A percentile compares a stretch with the other conserved stretches of the same genome.
Evolutionary conservation across 2,113 vertebrate species (phyloP).

Genomic region (Anarhynchus alexandrinus): DNA sequence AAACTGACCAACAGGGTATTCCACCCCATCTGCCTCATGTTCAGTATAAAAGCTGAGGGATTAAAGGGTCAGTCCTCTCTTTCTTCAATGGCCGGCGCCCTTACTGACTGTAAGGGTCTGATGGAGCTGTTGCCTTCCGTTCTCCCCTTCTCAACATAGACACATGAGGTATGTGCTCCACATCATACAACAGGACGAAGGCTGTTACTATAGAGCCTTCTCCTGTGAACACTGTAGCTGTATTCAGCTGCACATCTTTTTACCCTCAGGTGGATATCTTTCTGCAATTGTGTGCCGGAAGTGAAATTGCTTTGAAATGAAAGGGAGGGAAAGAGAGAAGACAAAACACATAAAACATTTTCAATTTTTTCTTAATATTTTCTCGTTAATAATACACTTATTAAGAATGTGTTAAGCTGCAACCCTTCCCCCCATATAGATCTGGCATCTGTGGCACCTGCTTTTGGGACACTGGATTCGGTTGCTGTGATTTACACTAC

Average conservation of each 20-base stretch:
- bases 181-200: fast-evolving
- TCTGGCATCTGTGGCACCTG: background rate
- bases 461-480: background rate
- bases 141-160: background rate
- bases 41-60: too few relatives aligned
- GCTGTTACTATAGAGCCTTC: background rate
- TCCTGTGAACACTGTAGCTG: background rate
- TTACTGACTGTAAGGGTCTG: background rate
- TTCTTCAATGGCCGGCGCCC: too few relatives aligned
- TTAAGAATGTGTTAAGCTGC: background rate
- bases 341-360: background rate
- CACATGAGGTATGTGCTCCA: background rate
- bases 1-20: too few relatives aligned
- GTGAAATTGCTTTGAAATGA: background rate
- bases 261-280: background rate
- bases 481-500: background rate
- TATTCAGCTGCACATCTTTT: background rate
- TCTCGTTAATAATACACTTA: background rate
- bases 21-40: too few relatives aligned
- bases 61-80: too few relatives aligned
- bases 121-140: background rate
- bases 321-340: background rate
- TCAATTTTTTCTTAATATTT: background rate
- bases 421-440: background rate
- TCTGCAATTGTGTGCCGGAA: background rate